Conservation (phyloP, 2,888 invertebrate genomes). For the Scaptomyza tumidula region DNA sequence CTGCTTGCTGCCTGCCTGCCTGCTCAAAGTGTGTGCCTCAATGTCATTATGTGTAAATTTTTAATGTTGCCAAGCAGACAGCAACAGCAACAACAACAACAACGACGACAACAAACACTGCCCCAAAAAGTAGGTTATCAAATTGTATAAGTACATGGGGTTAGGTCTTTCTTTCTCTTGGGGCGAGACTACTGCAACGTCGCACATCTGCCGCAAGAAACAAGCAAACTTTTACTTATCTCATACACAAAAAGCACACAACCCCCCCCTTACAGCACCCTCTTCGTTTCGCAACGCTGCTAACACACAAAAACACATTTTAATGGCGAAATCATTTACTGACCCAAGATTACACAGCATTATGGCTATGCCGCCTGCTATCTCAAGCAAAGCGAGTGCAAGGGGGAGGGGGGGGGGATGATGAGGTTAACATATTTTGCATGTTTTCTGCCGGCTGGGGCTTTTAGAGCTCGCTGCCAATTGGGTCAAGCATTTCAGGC, state of each 20-base stretch:
- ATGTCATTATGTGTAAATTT: constrained; percentile 75
- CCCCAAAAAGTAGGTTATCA: constrained; percentile 74
- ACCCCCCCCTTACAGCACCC: background rate
- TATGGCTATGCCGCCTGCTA: constrained; percentile 21
- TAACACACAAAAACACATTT: constrained; percentile 29
- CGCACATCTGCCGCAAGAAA: constrained; percentile 54
- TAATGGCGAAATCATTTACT: constrained; percentile 71
- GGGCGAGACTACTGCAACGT: constrained; percentile 6
- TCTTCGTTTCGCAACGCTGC: background rate
- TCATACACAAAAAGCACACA: constrained; percentile 11
- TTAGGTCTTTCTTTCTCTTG: constrained; percentile 14
- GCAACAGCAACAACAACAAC: constrained; percentile 14
- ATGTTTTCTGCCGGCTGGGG: constrained; percentile 54
- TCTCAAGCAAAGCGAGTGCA: background rate
- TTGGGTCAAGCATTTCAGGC: constrained; percentile 73
- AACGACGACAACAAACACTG: constrained; percentile 9
- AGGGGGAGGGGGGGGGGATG: background rate
- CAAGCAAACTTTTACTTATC: constrained; percentile 65
- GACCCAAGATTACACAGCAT: constrained; percentile 60
- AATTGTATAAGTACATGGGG: constrained; percentile 63
- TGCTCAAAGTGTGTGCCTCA: constrained; percentile 50
- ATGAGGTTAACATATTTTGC: constrained; percentile 57
- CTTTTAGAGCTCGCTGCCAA: constrained; percentile 46
- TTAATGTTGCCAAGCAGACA: constrained; percentile 68
- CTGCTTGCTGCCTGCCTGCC: constrained; percentile 17